phyloP scores from a whole-genome alignment of 2,888 invertebrate species.

The Nephrotoma appendiculata region DNA sequence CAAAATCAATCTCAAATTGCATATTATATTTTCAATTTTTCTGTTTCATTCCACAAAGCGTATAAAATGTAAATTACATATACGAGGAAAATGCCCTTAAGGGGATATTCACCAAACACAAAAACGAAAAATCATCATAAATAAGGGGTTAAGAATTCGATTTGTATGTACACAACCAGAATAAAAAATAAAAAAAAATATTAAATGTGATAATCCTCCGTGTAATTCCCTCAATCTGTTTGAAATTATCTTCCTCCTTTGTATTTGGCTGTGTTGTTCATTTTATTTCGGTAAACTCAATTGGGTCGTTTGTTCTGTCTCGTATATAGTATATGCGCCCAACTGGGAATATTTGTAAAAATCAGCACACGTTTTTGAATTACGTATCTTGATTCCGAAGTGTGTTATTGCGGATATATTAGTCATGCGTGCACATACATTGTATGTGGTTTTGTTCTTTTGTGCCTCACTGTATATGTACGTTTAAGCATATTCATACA shows the following conservation, averaged over 20 bases:
- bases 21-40: neutral
- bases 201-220: neutral
- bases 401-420: neutral
- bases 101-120: neutral
- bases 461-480: neutral
- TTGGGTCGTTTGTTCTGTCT: neutral
- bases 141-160: neutral
- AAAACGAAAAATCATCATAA: neutral
- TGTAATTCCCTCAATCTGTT: constrained; percentile 2
- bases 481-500: neutral
- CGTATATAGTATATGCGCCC: neutral
- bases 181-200: neutral
- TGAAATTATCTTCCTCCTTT: neutral
- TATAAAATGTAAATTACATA: neutral
- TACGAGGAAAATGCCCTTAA: neutral
- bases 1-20: neutral
- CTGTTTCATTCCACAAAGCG: neutral
- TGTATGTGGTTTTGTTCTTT: neutral
- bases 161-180: neutral
- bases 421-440: neutral
- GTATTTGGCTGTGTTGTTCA: neutral
- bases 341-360: neutral
- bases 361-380: neutral
- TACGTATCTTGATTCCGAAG: neutral
- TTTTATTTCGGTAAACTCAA: neutral